A percentile compares a stretch with the other conserved stretches of the same genome.
Evolutionary conservation across 35 echinoderm and acorn worm species (phyloP).

Genomic region (Eucidaris tribuloides): DNA sequence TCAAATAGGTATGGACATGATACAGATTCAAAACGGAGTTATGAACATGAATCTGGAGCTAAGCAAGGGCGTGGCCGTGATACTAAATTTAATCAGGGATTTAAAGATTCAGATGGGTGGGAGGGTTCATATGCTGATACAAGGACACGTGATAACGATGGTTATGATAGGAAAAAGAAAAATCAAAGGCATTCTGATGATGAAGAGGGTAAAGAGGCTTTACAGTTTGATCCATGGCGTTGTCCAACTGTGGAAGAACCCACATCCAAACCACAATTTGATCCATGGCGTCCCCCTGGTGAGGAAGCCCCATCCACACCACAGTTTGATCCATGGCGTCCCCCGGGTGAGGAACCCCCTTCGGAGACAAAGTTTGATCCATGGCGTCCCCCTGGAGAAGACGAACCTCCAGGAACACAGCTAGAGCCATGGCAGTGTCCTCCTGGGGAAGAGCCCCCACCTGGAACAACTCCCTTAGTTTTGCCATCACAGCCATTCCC

Average conservation of each 20-base stretch:
- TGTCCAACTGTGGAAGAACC: not conserved
- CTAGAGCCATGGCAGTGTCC: slow-evolving; percentile 20
- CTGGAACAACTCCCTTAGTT: slow-evolving; percentile 9
- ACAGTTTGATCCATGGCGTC: slow-evolving; percentile 1
- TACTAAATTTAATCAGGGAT: not conserved
- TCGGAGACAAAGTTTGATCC: not conserved
- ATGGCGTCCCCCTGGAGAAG: slow-evolving; percentile 6
- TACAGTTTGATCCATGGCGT: not conserved
- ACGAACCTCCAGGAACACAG: not conserved
- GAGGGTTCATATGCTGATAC: not conserved
- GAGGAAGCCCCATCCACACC: not conserved
- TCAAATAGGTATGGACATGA: too few species aligned
- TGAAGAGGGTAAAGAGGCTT: not conserved
- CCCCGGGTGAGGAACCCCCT: not conserved
- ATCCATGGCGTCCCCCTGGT: not conserved
- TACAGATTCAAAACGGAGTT: too few species aligned
- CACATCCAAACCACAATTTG: not conserved
- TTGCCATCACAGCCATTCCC: slow-evolving; percentile 7
- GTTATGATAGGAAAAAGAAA: not conserved
- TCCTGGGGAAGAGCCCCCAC: slow-evolving; percentile 10
- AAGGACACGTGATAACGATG: not conserved
- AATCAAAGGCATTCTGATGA: not conserved
- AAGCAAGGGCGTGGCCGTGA: too few species aligned
- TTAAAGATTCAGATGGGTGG: not conserved
- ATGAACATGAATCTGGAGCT: too few species aligned